A percentile compares a stretch with the other conserved stretches of the same genome.
Conservation (phyloP, 2,888 invertebrate genomes). For the Phorcus lineatus region DNA sequence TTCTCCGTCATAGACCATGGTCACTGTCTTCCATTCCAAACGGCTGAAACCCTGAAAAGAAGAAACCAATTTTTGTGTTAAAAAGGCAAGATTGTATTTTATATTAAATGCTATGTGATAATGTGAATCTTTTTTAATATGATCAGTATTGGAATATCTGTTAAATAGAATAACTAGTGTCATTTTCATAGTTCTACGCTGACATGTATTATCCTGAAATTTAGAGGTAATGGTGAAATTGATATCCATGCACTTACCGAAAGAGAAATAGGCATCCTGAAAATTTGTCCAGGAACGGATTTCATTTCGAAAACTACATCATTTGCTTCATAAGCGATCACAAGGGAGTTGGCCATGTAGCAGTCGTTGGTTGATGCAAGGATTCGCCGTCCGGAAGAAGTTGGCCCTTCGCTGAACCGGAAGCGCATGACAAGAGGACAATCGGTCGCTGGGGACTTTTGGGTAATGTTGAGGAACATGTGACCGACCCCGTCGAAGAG, state of each 20-base stretch:
- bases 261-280: background rate
- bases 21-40: constrained; percentile 9
- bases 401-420: background rate
- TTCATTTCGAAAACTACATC: background rate
- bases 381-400: background rate
- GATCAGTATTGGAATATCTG: too few species aligned
- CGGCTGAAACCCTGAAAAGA: background rate
- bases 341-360: background rate
- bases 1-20: constrained; percentile 16
- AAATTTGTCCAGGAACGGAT: background rate
- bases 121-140: too few species aligned
- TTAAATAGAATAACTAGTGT: too few species aligned
- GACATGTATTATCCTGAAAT: too few species aligned
- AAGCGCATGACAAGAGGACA: background rate
- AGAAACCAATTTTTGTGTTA: too few species aligned
- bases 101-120: too few species aligned
- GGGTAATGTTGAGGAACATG: background rate
- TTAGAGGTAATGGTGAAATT: too few species aligned
- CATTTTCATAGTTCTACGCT: too few species aligned
- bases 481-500: background rate
- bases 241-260: too few species aligned
- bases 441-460: background rate
- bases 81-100: too few species aligned
- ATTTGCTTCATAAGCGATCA: background rate
- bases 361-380: background rate